Conservation (phyloP, 2,113 vertebrate species). For the Benitochromis conjunctus region DNA sequence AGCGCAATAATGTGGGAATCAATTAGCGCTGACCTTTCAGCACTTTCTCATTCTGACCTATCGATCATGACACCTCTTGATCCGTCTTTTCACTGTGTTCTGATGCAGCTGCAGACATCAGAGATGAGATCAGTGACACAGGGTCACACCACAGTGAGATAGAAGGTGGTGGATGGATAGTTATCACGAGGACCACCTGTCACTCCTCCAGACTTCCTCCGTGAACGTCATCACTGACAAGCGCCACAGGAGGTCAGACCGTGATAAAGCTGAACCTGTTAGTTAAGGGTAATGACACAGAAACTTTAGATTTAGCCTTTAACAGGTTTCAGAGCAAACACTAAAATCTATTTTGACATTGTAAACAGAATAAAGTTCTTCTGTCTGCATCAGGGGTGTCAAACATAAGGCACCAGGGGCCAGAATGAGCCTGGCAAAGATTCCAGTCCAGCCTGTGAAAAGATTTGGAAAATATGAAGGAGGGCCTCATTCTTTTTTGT, state of each 20-base stretch:
- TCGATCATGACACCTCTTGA: conserved; percentile 58
- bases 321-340: conserved; percentile 1
- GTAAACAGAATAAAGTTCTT: neutral
- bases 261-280: conserved; percentile 37
- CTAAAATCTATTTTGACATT: neutral
- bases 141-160: conserved; percentile 21
- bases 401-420: neutral
- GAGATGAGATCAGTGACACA: conserved; percentile 33
- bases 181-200: conserved; percentile 56
- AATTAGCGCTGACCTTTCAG: conserved; percentile 53
- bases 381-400: neutral
- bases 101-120: conserved; percentile 1
- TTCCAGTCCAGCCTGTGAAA: neutral
- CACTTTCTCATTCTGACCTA: conserved; percentile 62
- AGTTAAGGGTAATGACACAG: conserved; percentile 6
- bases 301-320: neutral
- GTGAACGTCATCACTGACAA: conserved; percentile 44
- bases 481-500: neutral
- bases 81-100: conserved; percentile 43
- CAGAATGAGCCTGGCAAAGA: neutral
- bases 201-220: conserved; percentile 22
- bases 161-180: conserved; percentile 10
- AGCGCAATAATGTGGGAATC: conserved; percentile 42
- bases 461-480: neutral
- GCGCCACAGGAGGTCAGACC: conserved; percentile 23